These are phyloP conservation scores for Clarias laeviceps DNA, from an alignment of 2,797 vertebrate species.

Conservation along the genomic window DNA sequence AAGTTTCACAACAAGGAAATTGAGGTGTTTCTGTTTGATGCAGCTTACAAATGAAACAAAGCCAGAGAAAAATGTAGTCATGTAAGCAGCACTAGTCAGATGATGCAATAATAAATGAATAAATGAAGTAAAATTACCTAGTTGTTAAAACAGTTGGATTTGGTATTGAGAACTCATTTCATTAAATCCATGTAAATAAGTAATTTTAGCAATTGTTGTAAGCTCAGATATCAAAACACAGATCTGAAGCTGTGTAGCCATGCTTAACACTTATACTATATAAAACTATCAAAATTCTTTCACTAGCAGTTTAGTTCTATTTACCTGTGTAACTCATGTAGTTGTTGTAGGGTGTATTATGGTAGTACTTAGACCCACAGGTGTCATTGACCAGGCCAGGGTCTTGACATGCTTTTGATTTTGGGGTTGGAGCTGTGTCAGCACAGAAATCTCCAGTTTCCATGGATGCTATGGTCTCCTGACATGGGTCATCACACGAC, in stretches of 20 bases:
- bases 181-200: not conserved
- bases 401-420: conserved; percentile 89
- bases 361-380: conserved; percentile 83
- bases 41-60: not conserved
- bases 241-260: not conserved
- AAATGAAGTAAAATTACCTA: not conserved
- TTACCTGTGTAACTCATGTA: conserved; percentile 98
- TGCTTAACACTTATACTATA: not conserved
- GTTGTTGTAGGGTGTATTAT: conserved; percentile 89
- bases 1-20: not conserved
- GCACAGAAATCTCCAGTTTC: conserved; percentile 96
- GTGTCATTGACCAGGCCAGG: conserved; percentile 87
- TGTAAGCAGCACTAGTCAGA: not conserved
- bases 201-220: not conserved
- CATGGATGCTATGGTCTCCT: conserved; percentile 90
- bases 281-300: not conserved
- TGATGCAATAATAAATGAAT: not conserved
- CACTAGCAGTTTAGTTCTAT: not conserved
- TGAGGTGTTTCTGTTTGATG: too few relatives aligned
- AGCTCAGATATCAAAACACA: not conserved
- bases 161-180: not conserved
- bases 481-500: conserved; percentile 94
- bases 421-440: conserved; percentile 90
- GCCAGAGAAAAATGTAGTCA: not conserved
- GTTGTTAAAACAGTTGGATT: not conserved